Base-by-base conservation (phyloP, 1,140 invertebrate genomes). In the Drosophila nigrodunni region DNA sequence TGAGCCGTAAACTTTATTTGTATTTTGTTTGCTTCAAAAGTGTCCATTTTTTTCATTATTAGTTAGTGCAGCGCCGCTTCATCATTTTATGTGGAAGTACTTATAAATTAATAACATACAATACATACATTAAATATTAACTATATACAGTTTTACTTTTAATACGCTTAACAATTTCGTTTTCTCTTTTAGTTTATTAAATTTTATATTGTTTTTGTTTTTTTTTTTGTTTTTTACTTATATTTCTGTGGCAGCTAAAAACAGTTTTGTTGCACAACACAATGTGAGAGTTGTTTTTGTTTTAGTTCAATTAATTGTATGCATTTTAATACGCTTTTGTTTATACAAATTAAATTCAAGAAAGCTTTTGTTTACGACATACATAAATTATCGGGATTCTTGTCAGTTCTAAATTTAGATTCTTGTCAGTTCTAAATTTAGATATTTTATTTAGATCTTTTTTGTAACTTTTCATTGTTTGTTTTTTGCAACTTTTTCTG, bases 101-200 rank as follows among this genome's bases (percentile, higher is more conserved):
- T 87, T 86, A 86, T 73, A 80, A 77, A 71, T 79, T 88, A 89
- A 73, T 88, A 89, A 88, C 83, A 87, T 87, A 89, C 79, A 82
- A 86, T 86, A 86, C 82, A 73, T 77, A 69, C 74, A 79, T 79
- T 87, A 71, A 88, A 66, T 55, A 80, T 88, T 88, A 74, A 73
- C 85, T 88, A 88, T 88, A 13, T 88, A 88, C 83, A 88, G 13
- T 62, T 47, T 78, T 61, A 61, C 54, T 67, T 62, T 68, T n/a
- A 74, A 75, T 66, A 78, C 67, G 62, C 44, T 76, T 41, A 82
- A 78, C 67, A 81, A 82, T 57, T 82, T 68, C 70, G 15, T 44
- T 59, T 65, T 21, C 47, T 39, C 18, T 25, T 46, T 46, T 2
- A 3, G 39, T 6, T 60, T 46, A 49, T 21, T 49, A 21, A 10